Evolutionary conservation across 1,140 invertebrate genomes (phyloP).

Genomic region (Gonatopus flavifemur): DNA sequence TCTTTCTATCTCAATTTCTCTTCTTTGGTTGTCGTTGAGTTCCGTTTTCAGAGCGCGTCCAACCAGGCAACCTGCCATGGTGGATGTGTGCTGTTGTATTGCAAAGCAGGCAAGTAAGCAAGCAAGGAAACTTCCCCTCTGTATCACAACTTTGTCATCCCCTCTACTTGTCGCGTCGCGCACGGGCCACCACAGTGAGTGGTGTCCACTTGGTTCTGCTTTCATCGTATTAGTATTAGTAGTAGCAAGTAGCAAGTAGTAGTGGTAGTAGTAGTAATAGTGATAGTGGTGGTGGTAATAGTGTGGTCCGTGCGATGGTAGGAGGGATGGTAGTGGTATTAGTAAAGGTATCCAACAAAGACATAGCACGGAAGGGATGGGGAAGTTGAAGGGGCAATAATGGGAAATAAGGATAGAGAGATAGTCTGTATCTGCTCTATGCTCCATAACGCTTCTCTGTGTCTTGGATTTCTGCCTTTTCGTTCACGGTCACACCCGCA

Average conservation of each 20-base stretch:
- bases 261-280: too few relatives aligned
- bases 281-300: too few relatives aligned
- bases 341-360: conserved; percentile 15
- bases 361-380: conserved; percentile 17
- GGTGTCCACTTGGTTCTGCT: conserved; percentile 47
- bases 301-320: conserved; percentile 20
- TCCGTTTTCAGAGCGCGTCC: conserved; percentile 41
- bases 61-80: conserved; percentile 24
- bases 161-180: conserved; percentile 20
- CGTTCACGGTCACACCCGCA: conserved; percentile 56
- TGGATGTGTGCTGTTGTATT: conserved; percentile 8
- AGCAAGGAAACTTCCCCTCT: conserved; percentile 28
- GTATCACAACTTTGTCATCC: conserved; percentile 7
- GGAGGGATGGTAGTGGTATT: conserved; percentile 25
- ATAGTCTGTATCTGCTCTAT: too few relatives aligned
- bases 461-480: conserved; percentile 52
- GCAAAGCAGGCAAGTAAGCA: too few relatives aligned
- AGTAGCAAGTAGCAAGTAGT: too few relatives aligned
- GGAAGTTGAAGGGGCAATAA: conserved; percentile 21
- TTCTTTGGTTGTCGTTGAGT: conserved; percentile 31
- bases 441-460: conserved; percentile 53
- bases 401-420: conserved; percentile 31
- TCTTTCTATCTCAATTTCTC: conserved; percentile 9
- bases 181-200: conserved; percentile 24
- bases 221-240: too few relatives aligned